A percentile compares a stretch with the other conserved stretches of the same genome.
Evolutionary conservation across 2,113 vertebrate species (phyloP).

Genomic region (Cygnus atratus): DNA sequence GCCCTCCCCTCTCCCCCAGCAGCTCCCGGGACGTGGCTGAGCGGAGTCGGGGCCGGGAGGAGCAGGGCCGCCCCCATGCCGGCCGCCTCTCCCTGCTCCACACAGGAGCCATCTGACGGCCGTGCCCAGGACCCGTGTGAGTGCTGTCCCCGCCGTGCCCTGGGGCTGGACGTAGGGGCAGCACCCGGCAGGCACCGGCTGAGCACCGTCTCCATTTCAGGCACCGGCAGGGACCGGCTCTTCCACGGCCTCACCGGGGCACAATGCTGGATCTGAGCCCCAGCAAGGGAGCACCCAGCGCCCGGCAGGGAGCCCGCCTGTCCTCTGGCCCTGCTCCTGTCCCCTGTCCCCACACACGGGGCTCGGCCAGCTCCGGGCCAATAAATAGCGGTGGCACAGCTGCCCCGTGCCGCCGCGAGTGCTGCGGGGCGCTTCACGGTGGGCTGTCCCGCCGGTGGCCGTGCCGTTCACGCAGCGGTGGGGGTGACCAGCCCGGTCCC

Average conservation of each 20-base stretch:
- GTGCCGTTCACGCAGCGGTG: not conserved
- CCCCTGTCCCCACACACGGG: not conserved
- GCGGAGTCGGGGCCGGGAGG: not conserved
- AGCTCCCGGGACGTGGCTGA: not conserved
- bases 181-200: not conserved
- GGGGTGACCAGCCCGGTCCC: not conserved
- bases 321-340: not conserved
- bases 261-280: slow-evolving; percentile 55
- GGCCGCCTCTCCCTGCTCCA: not conserved
- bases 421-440: fast-evolving
- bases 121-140: slow-evolving; percentile 57
- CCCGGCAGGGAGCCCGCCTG: not conserved
- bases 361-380: not conserved
- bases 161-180: too few relatives aligned
- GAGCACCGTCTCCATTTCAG: not conserved
- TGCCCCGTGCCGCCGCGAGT: not conserved
- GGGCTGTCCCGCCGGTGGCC: fast-evolving
- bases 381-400: not conserved
- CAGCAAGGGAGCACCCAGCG: too few relatives aligned
- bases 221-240: slow-evolving; percentile 47
- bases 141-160: not conserved
- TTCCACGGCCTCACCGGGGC: slow-evolving; percentile 45
- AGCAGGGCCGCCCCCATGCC: not conserved
- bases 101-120: slow-evolving; percentile 38
- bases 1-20: not conserved